Evolutionary conservation across 1,140 invertebrate species (phyloP), one percentile per base, ranked within the genome.

Genomic region (Physella acuta): DNA sequence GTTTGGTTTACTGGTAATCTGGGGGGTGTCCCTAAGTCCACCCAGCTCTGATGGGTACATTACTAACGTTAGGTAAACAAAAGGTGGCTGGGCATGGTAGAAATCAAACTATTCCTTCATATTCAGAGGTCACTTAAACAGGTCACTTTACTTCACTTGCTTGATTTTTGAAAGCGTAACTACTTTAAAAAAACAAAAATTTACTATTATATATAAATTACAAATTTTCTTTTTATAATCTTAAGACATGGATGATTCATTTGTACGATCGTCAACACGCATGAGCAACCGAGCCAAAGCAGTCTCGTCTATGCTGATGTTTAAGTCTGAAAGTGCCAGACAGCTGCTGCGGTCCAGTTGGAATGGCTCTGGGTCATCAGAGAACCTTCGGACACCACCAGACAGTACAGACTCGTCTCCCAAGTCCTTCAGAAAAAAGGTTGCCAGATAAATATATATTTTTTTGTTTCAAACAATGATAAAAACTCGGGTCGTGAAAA

Each of bases 231-330:
- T 44, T 44, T 8, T 44, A 44, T 20, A 11, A 20, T 44, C 20
- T 11, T 20, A 44, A 44, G 39, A 44, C 20, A 8, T 63, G 8
- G 60, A 63, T 63, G 60, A 63, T n/a, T 63, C 60, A 28, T 63
- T 63, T 63, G 24, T 63, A 24, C 36, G 60, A 16, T 16, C 60
- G 3, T 17, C 34, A 17, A 49, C 28, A 37, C 3, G 60, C 3
- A 63, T 63, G 60, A 63, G 60, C 34, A 63, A 49, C 24, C n/a
- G 60, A n/a, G 60, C 60, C 36, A 63, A 63, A 28, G 60, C 36
- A 1, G 11, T 63, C 8, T 63, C 60, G 3, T 63, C 60, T 44
- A 17, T 63, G 33, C 20, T 62, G 16, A 20, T 28, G 11, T 4
- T 62, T 2, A 62, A 26, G 24, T 39, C 59, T 26, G 20, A n/a